Evolutionary conservation across 2,888 invertebrate species (phyloP).

Genomic region (Euplagia quadripunctaria): DNA sequence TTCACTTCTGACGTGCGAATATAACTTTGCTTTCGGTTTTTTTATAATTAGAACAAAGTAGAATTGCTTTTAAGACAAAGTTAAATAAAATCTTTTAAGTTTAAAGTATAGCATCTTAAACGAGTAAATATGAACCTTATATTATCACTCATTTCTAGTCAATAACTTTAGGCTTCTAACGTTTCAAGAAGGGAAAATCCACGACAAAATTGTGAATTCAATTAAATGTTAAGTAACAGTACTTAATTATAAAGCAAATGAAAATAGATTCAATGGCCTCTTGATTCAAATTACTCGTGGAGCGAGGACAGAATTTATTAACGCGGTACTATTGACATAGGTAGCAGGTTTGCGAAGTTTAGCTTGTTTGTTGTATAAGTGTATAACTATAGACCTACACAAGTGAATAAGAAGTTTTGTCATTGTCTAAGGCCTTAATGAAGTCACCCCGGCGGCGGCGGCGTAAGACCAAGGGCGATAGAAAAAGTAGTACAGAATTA

Average conservation of each 20-base stretch:
- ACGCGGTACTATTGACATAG: slow-evolving; percentile 7
- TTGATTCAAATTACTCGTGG: slow-evolving; percentile 14
- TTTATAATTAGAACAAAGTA: too few relatives aligned
- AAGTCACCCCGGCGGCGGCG: too few relatives aligned
- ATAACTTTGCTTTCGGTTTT: too few relatives aligned
- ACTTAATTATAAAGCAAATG: slow-evolving; percentile 11
- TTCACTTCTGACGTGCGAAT: too few relatives aligned
- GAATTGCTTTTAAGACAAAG: too few relatives aligned
- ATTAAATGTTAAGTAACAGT: slow-evolving; percentile 13
- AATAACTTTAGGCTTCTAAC: neutral
- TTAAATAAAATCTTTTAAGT: too few relatives aligned
- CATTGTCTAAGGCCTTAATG: too few relatives aligned
- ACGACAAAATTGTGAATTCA: neutral
- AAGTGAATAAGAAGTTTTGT: neutral
- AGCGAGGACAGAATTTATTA: slow-evolving; percentile 14
- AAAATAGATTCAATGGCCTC: slow-evolving; percentile 16
- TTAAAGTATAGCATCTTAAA: too few relatives aligned
- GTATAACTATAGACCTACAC: neutral
- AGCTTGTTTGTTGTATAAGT: neutral
- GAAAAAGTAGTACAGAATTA: too few relatives aligned
- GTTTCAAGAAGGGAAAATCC: neutral
- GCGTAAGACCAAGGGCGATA: too few relatives aligned
- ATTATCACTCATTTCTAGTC: neutral
- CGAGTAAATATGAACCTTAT: too few relatives aligned
- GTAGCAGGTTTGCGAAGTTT: slow-evolving; percentile 15